A percentile compares a stretch with the other conserved stretches of the same genome.
Evolutionary conservation across 2,888 invertebrate species (phyloP).

Genomic region (Protodeltote pygarga): DNA sequence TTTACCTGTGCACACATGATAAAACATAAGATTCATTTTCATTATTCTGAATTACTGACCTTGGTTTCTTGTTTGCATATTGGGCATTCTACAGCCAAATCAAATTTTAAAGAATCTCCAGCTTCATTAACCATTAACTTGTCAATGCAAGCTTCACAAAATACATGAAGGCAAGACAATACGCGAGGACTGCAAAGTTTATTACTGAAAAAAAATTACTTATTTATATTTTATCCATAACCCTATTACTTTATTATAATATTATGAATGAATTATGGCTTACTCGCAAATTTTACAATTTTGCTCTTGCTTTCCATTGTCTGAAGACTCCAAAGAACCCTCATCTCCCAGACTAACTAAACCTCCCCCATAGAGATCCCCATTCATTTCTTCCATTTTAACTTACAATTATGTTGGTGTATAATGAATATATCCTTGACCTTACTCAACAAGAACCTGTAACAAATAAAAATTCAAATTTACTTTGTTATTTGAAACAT

Average conservation of each 20-base stretch:
- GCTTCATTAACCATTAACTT: conserved; percentile 91
- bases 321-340: conserved; percentile 81
- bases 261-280: conserved; percentile 57
- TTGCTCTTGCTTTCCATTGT: conserved; percentile 86
- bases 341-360: conserved; percentile 82
- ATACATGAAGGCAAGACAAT: conserved; percentile 97
- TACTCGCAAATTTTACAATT: conserved; percentile 90
- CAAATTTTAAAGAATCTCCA: conserved; percentile 89
- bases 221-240: too few relatives aligned
- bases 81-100: conserved; percentile 91
- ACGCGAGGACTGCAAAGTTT: conserved; percentile 94
- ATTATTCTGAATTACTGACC: conserved; percentile 69
- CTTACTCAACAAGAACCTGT: conserved; percentile 78
- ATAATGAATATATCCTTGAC: conserved; percentile 75
- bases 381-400: conserved; percentile 88
- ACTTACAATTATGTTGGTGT: conserved; percentile 82
- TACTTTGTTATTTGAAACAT: neutral
- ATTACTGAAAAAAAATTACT: conserved; percentile 82
- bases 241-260: too few relatives aligned
- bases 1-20: neutral
- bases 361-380: conserved; percentile 83
- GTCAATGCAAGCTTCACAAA: conserved; percentile 96
- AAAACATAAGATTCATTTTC: conserved; percentile 18
- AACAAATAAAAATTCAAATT: conserved; percentile 45
- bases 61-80: conserved; percentile 95